Base-by-base conservation (phyloP, 2,888 invertebrate species). In the Chironomus riparius region DNA sequence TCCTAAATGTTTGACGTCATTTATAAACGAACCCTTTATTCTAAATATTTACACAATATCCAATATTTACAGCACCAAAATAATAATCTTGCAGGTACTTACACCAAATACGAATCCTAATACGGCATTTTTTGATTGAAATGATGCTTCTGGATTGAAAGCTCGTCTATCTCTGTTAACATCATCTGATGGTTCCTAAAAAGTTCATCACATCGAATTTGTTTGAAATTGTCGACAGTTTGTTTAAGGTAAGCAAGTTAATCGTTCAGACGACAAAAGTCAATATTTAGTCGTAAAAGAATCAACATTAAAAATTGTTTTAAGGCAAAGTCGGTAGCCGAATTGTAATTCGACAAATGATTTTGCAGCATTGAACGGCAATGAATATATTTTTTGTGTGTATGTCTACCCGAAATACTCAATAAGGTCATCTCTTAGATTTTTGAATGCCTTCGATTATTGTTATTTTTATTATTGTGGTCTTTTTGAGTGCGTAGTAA, bases 91-190 rank as follows among this genome's bases (percentile, higher is more conserved):
- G 47, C 15, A 65, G 47, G 70, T 81, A 87, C 87, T 92, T 88
- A 93, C 93, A 85, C 92, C 91, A 83, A 93, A 93, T 50, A 93
- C 91, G 83, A 92, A 91, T 83, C 92, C 92, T 81, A 93, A 87
- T 78, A 93, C 86, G 72, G 92, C 92, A 83, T 92, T 92, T 83
- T 92, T 91, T 80, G 91, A 88, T 80, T 91, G 92, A 80, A 90
- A 90, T 78, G 87, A 86, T 79, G 86, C 84, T 74, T 88, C 86
- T 80, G 91, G 91, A 38, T 38, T 38, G 10, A 38, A 38, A 10
- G 38, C 91, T 85, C 92, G 88, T 84, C 93, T 93, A 82, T 92
- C 92, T 78, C 89, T 86, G 78, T 84, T 84, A 80, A 78, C 77
- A 78, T 80, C 21, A 21, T 69, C 15, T 72, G 47, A 77, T 24